These are phyloP conservation scores for Carcina quercana DNA, from an alignment of 2,888 invertebrate genomes.

Conservation along the genomic window DNA sequence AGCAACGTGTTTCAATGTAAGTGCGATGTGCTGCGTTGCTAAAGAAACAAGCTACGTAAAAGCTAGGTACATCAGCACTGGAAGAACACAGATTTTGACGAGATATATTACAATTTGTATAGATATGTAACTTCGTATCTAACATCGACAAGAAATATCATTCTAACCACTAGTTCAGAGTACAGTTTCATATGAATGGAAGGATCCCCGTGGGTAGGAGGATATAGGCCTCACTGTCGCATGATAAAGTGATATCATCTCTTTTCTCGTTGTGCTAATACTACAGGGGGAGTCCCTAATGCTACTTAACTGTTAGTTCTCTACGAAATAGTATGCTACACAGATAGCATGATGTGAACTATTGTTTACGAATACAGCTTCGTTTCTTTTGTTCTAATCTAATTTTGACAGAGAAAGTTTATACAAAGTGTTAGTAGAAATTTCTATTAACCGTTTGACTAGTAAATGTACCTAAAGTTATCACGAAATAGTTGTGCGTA, in stretches of 20 bases:
- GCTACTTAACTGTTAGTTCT: slow-evolving; percentile 1
- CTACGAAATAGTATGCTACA: slow-evolving; percentile 1
- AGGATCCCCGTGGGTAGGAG: too few species aligned
- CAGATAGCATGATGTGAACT: neutral
- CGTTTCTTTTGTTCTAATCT: slow-evolving; percentile 2
- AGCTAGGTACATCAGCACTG: slow-evolving; percentile 52
- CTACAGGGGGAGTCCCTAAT: neutral
- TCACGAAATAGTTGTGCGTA: slow-evolving; percentile 68
- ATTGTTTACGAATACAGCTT: too few species aligned
- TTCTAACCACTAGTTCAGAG: slow-evolving; percentile 31
- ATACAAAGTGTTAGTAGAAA: too few species aligned
- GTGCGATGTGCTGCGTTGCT: neutral
- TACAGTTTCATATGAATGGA: too few species aligned
- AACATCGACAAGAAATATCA: slow-evolving; percentile 49
- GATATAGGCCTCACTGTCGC: too few species aligned
- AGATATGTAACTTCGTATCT: slow-evolving; percentile 61
- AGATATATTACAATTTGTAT: slow-evolving; percentile 35
- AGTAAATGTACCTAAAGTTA: slow-evolving; percentile 30
- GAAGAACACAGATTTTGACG: slow-evolving; percentile 64
- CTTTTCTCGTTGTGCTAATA: too few species aligned
- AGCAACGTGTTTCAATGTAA: neutral
- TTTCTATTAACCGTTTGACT: too few species aligned
- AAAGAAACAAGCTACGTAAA: neutral
- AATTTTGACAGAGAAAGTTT: too few species aligned
- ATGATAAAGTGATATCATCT: too few species aligned